A percentile compares a stretch with the other conserved stretches of the same genome.
These are phyloP conservation scores for Euthynnus affinis DNA, from an alignment of 2,797 vertebrate genomes.

Conservation along the genomic window DNA sequence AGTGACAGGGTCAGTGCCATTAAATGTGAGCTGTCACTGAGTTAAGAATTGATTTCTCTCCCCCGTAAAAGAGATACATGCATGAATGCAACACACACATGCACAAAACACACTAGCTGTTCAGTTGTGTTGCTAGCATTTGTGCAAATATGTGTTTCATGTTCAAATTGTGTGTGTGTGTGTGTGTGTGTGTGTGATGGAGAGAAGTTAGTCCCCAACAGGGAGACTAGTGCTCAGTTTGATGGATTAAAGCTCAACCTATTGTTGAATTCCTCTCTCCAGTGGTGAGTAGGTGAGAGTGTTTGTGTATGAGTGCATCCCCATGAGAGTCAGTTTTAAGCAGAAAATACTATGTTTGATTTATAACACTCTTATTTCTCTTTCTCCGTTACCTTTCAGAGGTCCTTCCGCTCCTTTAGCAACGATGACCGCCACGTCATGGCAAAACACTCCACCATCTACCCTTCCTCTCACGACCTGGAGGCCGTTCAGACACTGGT, in stretches of 20 bases:
- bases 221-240: conserved; percentile 40
- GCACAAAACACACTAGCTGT: conserved; percentile 22
- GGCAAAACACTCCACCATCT: conserved; percentile 99
- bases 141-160: background rate
- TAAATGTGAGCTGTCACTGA: conserved; percentile 50
- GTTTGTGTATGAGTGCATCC: background rate
- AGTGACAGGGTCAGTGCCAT: conserved; percentile 46
- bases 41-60: conserved; percentile 53
- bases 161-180: background rate
- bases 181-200: background rate
- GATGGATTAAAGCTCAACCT: conserved; percentile 71
- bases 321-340: conserved; percentile 1
- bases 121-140: background rate
- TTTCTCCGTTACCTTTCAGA: conserved; percentile 82
- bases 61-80: conserved; percentile 40
- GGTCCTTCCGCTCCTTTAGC: conserved; percentile 98
- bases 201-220: conserved; percentile 8
- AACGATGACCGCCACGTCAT: conserved; percentile 99
- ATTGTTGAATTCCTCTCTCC: conserved; percentile 35
- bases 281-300: background rate
- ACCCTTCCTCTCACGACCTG: conserved; percentile 96
- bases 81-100: conserved; percentile 15
- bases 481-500: conserved; percentile 98
- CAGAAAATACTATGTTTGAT: background rate
- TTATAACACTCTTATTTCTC: background rate